phyloP scores from a whole-genome alignment of 1,140 invertebrate genomes.

The Drosophila equinoxialis region DNA sequence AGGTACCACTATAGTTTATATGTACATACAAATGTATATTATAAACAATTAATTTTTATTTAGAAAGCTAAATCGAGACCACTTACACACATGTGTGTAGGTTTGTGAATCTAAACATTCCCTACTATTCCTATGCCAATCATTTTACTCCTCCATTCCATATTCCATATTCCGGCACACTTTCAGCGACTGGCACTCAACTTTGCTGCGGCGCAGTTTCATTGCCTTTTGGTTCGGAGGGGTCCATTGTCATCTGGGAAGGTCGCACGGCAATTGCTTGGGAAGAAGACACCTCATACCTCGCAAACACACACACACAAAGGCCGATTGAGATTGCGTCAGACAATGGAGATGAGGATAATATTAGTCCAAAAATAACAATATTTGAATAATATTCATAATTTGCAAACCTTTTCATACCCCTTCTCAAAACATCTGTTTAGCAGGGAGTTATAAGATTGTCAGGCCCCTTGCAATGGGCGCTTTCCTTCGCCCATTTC shows the following conservation, averaged over 20 bases:
- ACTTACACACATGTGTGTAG: slow-evolving; percentile 10
- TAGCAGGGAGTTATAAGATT: neutral
- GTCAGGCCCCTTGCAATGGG: too few species aligned
- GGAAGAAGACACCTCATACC: slow-evolving; percentile 23
- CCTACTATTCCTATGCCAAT: slow-evolving; percentile 27
- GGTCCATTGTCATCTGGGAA: slow-evolving; percentile 73
- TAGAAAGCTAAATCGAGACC: slow-evolving; percentile 58
- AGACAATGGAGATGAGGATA: slow-evolving; percentile 49
- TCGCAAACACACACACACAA: slow-evolving; percentile 33
- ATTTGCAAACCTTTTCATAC: slow-evolving; percentile 74
- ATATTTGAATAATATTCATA: slow-evolving; percentile 69
- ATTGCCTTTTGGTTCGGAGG: slow-evolving; percentile 29
- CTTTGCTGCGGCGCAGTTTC: slow-evolving; percentile 63
- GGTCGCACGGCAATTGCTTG: slow-evolving; percentile 68
- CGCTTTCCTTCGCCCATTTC: too few species aligned
- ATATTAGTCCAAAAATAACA: slow-evolving; percentile 73
- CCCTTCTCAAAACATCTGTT: slow-evolving; percentile 3
- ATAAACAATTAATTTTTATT: slow-evolving; percentile 79
- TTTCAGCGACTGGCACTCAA: slow-evolving; percentile 66
- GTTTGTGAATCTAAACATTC: neutral
- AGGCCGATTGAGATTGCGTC: slow-evolving; percentile 62
- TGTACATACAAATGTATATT: slow-evolving; percentile 40
- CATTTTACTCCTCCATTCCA: slow-evolving; percentile 16
- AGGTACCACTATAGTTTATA: slow-evolving; percentile 49
- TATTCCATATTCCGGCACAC: slow-evolving; percentile 42